Evolutionary conservation across 1,140 invertebrate genomes (phyloP), one percentile per base, ranked within the genome.

Genomic region (Calephelis nemesis): DNA sequence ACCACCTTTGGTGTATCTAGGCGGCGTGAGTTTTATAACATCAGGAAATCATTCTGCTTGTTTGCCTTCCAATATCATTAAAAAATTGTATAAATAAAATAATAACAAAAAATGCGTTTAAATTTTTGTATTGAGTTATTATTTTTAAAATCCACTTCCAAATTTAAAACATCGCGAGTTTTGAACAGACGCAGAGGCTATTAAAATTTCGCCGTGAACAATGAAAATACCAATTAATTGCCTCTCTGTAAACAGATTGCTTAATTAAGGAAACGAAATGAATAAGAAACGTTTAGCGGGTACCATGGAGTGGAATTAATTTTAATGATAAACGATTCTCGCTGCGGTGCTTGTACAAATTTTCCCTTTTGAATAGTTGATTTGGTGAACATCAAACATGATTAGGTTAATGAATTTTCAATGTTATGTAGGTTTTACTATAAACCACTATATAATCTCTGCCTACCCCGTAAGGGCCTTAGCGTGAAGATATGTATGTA

Each of bases 201-300:
- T 66, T 66, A 66, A 66, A 58, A 58, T 66, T 42, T 54, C 40
- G 13, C 45, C 13, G 40, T 65, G 64, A 54, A 66, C 65, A 66
- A 66, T 66, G 52, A 66, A 54, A 66, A 66, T 66, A 66, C 45
- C 65, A 66, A 66, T 54, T 66, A 66, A 66, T 66, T 66, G 65
- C 50, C 50, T 54, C 64, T 42, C 42, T 58, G 65, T 52, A 66
- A 66, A 66, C 45, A 58, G 52, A 66, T 66, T 66, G 65, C 65
- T 66, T 66, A 66, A 66, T 66, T 66, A 66, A 58, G 65, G 19
- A 66, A 66, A 66, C 65, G 62, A 63, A 54, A 45, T 66, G 65
- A 66, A 63, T 63, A 63, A 66, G 52, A 52, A 66, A 58, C 65
- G 54, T 58, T 58, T 58, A 66, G 49, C 50, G 40, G 50, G 65